Evolutionary conservation across 2,888 invertebrate species (phyloP).

Genomic region (Lochmaea capreae): DNA sequence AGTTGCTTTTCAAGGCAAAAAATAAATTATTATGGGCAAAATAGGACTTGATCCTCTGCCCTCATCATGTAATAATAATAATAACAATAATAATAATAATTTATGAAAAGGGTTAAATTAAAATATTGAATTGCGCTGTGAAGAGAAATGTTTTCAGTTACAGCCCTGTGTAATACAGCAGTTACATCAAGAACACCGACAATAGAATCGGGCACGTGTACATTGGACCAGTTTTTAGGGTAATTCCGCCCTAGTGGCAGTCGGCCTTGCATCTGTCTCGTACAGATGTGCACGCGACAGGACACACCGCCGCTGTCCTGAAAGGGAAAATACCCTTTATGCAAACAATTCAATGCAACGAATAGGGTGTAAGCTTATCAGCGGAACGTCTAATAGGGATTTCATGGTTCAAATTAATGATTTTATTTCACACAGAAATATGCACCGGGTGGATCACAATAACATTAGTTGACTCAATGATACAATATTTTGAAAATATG

Average conservation of each 20-base stretch:
- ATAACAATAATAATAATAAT: too few relatives aligned
- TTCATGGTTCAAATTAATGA: slow-evolving; percentile 26
- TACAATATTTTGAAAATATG: neutral
- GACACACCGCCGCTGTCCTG: slow-evolving; percentile 27
- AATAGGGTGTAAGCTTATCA: slow-evolving; percentile 29
- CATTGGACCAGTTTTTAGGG: slow-evolving; percentile 36
- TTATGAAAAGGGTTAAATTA: too few relatives aligned
- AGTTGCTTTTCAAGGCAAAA: too few relatives aligned
- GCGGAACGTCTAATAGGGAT: slow-evolving; percentile 19
- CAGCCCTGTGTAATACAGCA: slow-evolving; percentile 7
- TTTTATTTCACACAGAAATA: slow-evolving; percentile 16
- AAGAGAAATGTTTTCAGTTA: slow-evolving; percentile 4
- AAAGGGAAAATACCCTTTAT: slow-evolving; percentile 38
- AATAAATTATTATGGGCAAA: too few relatives aligned
- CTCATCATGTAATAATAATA: too few relatives aligned
- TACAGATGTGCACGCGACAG: slow-evolving; percentile 41
- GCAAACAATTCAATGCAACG: slow-evolving; percentile 25
- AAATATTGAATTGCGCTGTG: too few relatives aligned
- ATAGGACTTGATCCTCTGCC: too few relatives aligned
- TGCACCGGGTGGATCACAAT: neutral
- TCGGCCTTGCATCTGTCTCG: slow-evolving; percentile 34
- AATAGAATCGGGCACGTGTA: slow-evolving; percentile 38
- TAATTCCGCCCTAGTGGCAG: slow-evolving; percentile 15
- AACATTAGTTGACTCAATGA: neutral
- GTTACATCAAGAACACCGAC: slow-evolving; percentile 28